A percentile compares a stretch with the other conserved stretches of the same genome.
phyloP scores from a whole-genome alignment of 2,797 vertebrate species.

The Mallotus villosus region DNA sequence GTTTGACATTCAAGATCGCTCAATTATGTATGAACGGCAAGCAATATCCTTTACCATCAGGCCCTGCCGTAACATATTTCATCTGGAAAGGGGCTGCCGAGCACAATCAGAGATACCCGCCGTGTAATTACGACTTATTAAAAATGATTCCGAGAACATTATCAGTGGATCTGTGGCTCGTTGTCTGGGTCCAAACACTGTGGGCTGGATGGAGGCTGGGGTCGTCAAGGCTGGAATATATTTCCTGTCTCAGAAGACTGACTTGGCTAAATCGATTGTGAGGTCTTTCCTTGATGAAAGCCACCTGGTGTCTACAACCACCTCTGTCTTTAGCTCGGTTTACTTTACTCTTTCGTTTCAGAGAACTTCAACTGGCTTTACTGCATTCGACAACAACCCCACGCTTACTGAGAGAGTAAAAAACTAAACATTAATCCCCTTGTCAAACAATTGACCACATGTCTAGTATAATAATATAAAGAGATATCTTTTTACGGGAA shows the following conservation, averaged over 20 bases:
- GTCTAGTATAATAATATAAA: too few relatives aligned
- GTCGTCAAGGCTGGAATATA: constrained; percentile 55
- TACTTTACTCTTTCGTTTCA: too few relatives aligned
- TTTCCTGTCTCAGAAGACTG: constrained; percentile 50
- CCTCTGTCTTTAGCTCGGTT: too few relatives aligned
- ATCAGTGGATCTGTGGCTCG: constrained; percentile 76
- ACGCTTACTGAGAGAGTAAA: too few relatives aligned
- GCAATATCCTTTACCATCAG: constrained; percentile 85
- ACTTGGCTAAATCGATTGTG: constrained; percentile 44
- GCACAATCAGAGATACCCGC: constrained; percentile 77
- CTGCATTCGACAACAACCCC: too few relatives aligned
- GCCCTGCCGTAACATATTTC: constrained; percentile 82
- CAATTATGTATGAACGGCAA: constrained; percentile 86
- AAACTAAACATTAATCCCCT: too few relatives aligned
- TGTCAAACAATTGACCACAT: too few relatives aligned
- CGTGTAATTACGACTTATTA: constrained; percentile 84
- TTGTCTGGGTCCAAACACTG: constrained; percentile 73
- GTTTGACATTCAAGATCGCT: constrained; percentile 86
- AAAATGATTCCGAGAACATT: constrained; percentile 78
- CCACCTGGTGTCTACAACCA: too few relatives aligned
- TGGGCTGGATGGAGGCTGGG: constrained; percentile 47
- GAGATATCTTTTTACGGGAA: too few relatives aligned
- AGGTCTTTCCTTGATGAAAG: constrained; percentile 9
- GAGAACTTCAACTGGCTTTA: too few relatives aligned
- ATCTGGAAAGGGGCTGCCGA: constrained; percentile 80